phyloP scores from a whole-genome alignment of 1,140 invertebrate species.

The Acromyrmex echinatior region DNA sequence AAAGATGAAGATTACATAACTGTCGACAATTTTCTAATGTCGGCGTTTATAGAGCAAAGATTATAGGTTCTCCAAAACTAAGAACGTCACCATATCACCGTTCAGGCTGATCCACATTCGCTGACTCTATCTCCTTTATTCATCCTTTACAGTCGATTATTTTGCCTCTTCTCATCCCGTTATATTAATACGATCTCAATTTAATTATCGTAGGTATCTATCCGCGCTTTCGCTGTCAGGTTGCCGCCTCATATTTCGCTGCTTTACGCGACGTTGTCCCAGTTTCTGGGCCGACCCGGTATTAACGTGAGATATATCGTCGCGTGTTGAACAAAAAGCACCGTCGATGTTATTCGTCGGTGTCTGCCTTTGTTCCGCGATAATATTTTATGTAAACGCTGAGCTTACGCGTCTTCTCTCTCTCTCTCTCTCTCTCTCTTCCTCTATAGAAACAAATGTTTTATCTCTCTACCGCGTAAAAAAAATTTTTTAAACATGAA shows the following conservation, averaged over 20 bases:
- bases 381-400: conserved; percentile 56
- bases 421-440: background rate
- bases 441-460: background rate
- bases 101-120: background rate
- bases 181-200: conserved; percentile 13
- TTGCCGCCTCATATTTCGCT: conserved; percentile 34
- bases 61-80: no score
- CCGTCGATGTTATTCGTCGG: conserved; percentile 36
- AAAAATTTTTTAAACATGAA: conserved; percentile 9
- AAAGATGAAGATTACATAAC: background rate
- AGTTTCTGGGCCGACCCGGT: conserved; percentile 29
- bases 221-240: conserved; percentile 19
- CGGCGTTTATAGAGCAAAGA: background rate
- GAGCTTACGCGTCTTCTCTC: background rate
- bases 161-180: background rate
- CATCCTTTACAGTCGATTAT: conserved; percentile 2
- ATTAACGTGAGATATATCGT: conserved; percentile 49
- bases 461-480: background rate
- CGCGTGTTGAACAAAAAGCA: conserved; percentile 39
- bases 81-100: no score
- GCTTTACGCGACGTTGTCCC: conserved; percentile 40
- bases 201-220: conserved; percentile 37
- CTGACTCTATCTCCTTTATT: conserved; percentile 9
- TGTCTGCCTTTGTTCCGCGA: conserved; percentile 29
- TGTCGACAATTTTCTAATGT: background rate